Conservation (phyloP, 1,140 invertebrate species). For the Drosophila ironensis region DNA sequence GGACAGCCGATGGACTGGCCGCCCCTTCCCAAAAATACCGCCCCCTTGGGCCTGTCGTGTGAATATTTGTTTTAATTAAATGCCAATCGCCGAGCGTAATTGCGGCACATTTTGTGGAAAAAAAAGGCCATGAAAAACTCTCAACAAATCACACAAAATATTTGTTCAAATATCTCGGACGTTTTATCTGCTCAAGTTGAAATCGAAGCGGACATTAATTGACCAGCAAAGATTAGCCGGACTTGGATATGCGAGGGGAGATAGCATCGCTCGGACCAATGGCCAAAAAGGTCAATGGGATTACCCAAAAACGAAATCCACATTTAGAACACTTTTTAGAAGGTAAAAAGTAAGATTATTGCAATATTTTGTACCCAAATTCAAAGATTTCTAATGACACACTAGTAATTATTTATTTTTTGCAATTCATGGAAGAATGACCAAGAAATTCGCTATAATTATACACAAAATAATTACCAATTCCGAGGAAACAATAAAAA, state of each 20-base stretch:
- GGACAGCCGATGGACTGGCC: slow-evolving; percentile 1
- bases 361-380: too few species aligned
- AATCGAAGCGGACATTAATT: slow-evolving; percentile 74
- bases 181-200: slow-evolving; percentile 65
- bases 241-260: slow-evolving; percentile 18
- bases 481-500: not conserved
- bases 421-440: not conserved
- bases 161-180: slow-evolving; percentile 52
- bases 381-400: too few species aligned
- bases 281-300: slow-evolving; percentile 24
- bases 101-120: slow-evolving; percentile 58
- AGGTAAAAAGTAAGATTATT: not conserved
- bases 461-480: not conserved
- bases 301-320: not conserved
- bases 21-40: not conserved
- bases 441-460: not conserved
- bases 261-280: slow-evolving; percentile 29
- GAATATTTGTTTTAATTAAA: slow-evolving; percentile 74
- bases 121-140: slow-evolving; percentile 4
- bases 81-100: slow-evolving; percentile 66
- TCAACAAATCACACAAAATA: slow-evolving; percentile 39
- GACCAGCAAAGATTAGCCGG: slow-evolving; percentile 49
- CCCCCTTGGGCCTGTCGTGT: slow-evolving; percentile 34
- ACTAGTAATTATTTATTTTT: too few species aligned
- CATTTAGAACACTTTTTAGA: too few species aligned